Percentiles rank a stretch among this genome's conserved stretches.
Evolutionary conservation across 2,113 vertebrate species (phyloP).

Genomic region (Columba janthina): DNA sequence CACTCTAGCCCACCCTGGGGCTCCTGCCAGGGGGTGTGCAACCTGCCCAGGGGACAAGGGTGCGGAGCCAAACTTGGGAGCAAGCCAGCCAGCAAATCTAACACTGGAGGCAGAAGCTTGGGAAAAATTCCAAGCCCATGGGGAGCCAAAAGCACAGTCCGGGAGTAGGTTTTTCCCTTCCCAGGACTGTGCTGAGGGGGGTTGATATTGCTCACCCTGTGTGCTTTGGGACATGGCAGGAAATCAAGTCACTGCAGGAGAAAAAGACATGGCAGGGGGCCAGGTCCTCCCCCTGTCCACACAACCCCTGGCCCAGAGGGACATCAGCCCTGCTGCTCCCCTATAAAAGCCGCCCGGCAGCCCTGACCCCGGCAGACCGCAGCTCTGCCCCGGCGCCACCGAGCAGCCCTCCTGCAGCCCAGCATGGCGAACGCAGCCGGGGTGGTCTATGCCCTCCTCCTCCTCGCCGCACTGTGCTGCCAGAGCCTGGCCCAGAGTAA

Average conservation of each 20-base stretch:
- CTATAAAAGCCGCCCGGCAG: not conserved
- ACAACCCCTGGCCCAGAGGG: not conserved
- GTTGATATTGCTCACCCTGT: not conserved
- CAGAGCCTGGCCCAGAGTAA: slow-evolving; percentile 36
- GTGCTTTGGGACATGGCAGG: slow-evolving; percentile 38
- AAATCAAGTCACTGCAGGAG: too few relatives aligned
- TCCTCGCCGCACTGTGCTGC: not conserved
- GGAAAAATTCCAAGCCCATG: not conserved
- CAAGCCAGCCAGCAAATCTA: not conserved
- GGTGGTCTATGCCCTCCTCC: not conserved
- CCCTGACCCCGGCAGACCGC: not conserved
- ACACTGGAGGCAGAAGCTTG: fast-evolving
- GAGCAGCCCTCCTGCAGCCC: not conserved
- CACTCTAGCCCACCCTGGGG: fast-evolving
- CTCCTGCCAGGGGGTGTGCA: not conserved
- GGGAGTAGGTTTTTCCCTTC: not conserved
- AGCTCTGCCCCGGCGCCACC: not conserved
- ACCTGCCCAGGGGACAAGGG: fast-evolving
- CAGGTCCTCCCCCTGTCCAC: slow-evolving; percentile 1
- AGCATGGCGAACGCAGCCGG: not conserved
- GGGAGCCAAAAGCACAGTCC: not conserved
- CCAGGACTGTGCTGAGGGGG: not conserved
- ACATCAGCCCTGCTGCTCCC: not conserved
- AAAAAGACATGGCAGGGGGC: not conserved
- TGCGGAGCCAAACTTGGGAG: not conserved